Conservation (phyloP, 2,113 vertebrate genomes). For the Callorhinus ursinus region DNA sequence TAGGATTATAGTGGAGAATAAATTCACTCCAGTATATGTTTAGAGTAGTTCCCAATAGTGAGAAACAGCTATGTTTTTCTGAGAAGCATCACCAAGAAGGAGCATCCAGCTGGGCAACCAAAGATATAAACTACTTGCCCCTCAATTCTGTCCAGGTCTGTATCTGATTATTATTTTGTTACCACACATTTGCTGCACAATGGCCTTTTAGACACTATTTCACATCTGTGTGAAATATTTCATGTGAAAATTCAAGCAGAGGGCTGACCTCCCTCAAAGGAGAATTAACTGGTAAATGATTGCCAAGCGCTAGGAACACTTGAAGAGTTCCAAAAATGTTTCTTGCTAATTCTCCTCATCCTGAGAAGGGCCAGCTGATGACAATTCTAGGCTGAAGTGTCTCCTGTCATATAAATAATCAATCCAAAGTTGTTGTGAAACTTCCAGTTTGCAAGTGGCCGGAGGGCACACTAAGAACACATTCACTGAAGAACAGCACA, state of each 20-base stretch:
- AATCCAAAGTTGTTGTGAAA: conserved; percentile 54
- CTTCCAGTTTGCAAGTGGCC: conserved; percentile 60
- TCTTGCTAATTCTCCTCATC: conserved; percentile 63
- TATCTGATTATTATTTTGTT: conserved; percentile 56
- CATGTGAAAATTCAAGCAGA: conserved; percentile 63
- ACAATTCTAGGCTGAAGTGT: conserved; percentile 37
- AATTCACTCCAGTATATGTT: neutral
- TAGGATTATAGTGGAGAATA: neutral
- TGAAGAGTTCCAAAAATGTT: conserved; percentile 48
- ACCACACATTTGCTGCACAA: neutral
- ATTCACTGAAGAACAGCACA: neutral
- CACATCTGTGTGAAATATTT: conserved; percentile 70
- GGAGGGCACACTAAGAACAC: conserved; percentile 44
- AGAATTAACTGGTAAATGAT: conserved; percentile 65
- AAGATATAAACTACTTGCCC: conserved; percentile 4
- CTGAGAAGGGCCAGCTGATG: conserved; percentile 29
- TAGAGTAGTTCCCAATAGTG: neutral
- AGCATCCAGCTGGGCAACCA: neutral
- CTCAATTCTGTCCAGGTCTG: neutral
- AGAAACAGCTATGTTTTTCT: neutral
- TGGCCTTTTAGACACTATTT: conserved; percentile 52
- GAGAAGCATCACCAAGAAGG: conserved; percentile 16
- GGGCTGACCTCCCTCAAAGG: conserved; percentile 58
- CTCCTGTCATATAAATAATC: conserved; percentile 62
- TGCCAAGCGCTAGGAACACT: conserved; percentile 55